Conservation (phyloP, 2,113 vertebrate genomes). For the Nanger granti region DNA sequence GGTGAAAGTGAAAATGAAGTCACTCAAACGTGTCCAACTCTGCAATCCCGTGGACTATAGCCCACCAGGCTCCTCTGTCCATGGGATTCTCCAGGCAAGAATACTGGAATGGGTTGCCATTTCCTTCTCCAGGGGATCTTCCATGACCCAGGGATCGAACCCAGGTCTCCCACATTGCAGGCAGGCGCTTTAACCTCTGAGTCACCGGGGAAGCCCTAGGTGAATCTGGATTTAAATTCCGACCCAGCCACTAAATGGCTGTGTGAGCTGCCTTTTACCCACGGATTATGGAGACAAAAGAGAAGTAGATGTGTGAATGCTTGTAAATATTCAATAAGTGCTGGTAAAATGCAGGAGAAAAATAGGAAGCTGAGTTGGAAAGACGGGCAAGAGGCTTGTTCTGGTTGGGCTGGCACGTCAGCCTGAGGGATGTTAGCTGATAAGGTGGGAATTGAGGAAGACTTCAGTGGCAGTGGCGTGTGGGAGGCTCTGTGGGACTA, state of each 20-base stretch:
- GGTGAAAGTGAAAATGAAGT: no score
- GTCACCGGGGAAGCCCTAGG: neutral
- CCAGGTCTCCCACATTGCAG: no score
- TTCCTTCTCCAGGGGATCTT: no score
- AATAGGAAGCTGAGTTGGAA: neutral
- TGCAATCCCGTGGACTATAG: no score
- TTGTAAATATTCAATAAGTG: neutral
- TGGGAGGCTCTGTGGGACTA: neutral
- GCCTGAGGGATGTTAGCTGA: neutral
- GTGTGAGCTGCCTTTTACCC: neutral
- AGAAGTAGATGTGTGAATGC: neutral
- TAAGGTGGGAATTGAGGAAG: neutral
- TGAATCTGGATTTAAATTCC: neutral
- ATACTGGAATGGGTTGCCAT: no score
- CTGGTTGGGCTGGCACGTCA: neutral
- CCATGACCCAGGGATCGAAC: no score
- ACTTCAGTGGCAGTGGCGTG: neutral
- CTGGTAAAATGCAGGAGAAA: neutral
- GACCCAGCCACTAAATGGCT: neutral
- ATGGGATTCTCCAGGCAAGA: no score
- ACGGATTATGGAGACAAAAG: neutral
- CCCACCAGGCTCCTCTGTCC: no score
- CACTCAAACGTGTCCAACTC: no score
- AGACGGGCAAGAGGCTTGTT: neutral
- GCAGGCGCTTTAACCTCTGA: no score